These are phyloP conservation scores for Clinocottus analis DNA, from an alignment of 2,113 vertebrate species.

Conservation along the genomic window DNA sequence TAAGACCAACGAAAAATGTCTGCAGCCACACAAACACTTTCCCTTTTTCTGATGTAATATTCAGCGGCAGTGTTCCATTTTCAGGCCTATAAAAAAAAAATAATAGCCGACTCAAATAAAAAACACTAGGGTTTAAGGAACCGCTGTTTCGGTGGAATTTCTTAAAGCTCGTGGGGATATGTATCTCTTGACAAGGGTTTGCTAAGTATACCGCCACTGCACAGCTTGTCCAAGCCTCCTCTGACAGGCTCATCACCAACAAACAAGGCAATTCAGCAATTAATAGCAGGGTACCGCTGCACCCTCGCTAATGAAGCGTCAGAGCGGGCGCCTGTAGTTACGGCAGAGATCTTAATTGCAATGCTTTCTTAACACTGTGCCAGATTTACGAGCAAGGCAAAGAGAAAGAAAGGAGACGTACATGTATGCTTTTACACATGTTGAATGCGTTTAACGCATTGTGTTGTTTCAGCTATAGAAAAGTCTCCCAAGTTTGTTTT, in stretches of 20 bases:
- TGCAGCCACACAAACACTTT: neutral
- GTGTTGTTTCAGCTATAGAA: neutral
- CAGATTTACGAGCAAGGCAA: conserved; percentile 18
- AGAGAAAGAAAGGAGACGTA: neutral
- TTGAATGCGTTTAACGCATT: neutral
- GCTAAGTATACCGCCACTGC: conserved; percentile 18
- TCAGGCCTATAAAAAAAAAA: neutral
- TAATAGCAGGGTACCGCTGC: conserved; percentile 71
- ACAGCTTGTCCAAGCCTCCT: conserved; percentile 43
- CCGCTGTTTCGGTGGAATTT: neutral
- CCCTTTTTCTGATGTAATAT: neutral
- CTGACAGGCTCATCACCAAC: conserved; percentile 60
- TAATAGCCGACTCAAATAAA: too few relatives aligned
- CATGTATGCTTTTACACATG: neutral
- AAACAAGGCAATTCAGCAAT: conserved; percentile 66
- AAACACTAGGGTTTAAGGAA: neutral
- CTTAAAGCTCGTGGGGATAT: neutral
- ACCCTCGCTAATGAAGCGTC: conserved; percentile 76
- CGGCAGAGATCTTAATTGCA: conserved; percentile 65
- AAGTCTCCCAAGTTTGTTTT: neutral
- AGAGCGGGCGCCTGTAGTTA: conserved; percentile 76
- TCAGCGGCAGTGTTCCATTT: neutral
- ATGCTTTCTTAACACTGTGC: conserved; percentile 51
- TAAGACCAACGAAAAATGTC: neutral
- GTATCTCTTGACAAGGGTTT: neutral